Conservation (phyloP, 2,797 vertebrate genomes). For the Pangasius krempfi region DNA sequence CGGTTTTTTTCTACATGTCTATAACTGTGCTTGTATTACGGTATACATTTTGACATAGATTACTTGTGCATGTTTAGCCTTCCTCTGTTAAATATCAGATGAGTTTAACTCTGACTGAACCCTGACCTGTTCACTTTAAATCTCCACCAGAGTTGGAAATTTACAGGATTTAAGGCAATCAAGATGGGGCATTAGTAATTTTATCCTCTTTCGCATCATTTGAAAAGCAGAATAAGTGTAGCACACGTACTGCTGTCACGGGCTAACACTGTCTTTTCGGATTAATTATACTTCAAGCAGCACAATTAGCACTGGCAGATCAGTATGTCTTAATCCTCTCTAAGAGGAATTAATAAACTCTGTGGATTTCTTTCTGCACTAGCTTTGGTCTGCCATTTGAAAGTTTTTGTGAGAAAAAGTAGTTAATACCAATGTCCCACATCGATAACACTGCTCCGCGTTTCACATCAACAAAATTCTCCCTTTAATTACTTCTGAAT, state of each 20-base stretch:
- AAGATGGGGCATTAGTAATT: background rate
- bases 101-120: background rate
- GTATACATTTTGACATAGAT: background rate
- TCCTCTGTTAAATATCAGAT: background rate
- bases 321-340: slow-evolving; percentile 25
- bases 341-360: slow-evolving; percentile 17
- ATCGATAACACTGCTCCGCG: background rate
- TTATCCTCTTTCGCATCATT: background rate
- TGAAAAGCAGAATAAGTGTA: slow-evolving; percentile 11
- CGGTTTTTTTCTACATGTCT: background rate
- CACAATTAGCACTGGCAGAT: slow-evolving; percentile 22
- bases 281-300: slow-evolving; percentile 6
- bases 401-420: background rate
- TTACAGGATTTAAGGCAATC: background rate
- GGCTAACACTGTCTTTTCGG: background rate
- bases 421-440: background rate
- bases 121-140: background rate
- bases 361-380: background rate
- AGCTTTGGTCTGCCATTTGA: slow-evolving; percentile 25
- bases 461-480: background rate
- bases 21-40: background rate
- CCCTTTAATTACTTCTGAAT: background rate
- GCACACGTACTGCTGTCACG: background rate
- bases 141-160: background rate
- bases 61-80: background rate